phyloP scores from a whole-genome alignment of 2,113 vertebrate species.

The Cervus canadensis region DNA sequence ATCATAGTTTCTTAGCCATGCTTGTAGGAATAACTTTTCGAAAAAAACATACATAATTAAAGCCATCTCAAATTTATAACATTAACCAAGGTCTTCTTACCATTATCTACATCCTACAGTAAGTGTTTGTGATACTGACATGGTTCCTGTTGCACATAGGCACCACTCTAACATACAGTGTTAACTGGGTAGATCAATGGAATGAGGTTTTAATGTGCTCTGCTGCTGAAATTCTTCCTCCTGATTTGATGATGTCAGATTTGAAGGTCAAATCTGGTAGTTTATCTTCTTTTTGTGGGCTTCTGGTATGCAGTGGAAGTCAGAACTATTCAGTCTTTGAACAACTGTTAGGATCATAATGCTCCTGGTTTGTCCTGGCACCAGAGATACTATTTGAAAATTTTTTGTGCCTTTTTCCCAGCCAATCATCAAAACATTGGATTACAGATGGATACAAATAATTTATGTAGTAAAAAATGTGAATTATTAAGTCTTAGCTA shows the following conservation, averaged over 20 bases:
- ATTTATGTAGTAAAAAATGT: not conserved
- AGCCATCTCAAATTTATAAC: not conserved
- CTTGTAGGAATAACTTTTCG: not conserved
- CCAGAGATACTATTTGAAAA: not conserved
- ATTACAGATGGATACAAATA: not conserved
- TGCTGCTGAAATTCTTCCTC: not conserved
- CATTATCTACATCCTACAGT: not conserved
- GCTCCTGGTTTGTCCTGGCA: not conserved
- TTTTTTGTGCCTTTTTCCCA: not conserved
- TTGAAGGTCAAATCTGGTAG: not conserved
- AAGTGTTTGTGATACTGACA: not conserved
- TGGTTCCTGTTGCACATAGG: not conserved
- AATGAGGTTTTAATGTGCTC: not conserved
- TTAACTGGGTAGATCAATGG: not conserved
- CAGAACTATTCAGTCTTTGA: not conserved
- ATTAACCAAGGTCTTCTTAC: not conserved
- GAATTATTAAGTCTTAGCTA: not conserved
- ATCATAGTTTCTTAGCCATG: not conserved
- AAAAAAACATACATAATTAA: not conserved
- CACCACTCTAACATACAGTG: not conserved
- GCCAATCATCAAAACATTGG: not conserved
- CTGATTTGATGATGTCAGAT: not conserved
- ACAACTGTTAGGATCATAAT: not conserved
- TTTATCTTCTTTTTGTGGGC: not conserved
- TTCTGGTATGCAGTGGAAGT: not conserved